phyloP scores from a whole-genome alignment of 37 sponge, comb jelly and placozoan genomes.

The Haliclona indistincta region DNA sequence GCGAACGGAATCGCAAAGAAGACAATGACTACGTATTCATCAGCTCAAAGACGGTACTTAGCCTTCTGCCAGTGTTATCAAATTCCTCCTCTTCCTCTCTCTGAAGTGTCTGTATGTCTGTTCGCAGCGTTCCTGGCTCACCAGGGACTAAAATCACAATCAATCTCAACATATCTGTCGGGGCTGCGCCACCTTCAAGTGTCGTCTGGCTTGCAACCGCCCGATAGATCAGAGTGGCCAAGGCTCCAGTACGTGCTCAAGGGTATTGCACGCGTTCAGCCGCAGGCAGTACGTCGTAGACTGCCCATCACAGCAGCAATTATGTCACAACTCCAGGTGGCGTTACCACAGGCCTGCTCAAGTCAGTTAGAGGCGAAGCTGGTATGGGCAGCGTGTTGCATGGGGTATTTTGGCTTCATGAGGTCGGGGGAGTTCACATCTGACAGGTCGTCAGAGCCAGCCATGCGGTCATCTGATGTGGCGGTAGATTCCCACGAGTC shows the following conservation, averaged over 20 bases:
- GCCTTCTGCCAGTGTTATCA: conserved; percentile 13
- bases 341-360: not conserved
- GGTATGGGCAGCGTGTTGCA: conserved; percentile 41
- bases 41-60: conserved; percentile 17
- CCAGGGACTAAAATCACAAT: no score
- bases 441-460: conserved; percentile 12
- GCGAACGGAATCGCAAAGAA: conserved; percentile 10
- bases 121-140: no score
- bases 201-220: not conserved
- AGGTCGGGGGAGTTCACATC: no score
- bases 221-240: no score
- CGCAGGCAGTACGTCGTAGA: not conserved
- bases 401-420: conserved; percentile 36
- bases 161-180: conserved; percentile 21
- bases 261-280: no score
- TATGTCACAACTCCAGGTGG: not conserved
- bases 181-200: conserved; percentile 31
- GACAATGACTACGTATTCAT: conserved; percentile 9
- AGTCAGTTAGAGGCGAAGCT: conserved; percentile 3
- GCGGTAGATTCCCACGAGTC: conserved; percentile 12
- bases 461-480: no score
- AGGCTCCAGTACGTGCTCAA: conserved; percentile 23
- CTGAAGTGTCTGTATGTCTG: conserved; percentile 13
- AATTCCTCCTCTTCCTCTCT: conserved; percentile 14
- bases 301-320: conserved; percentile 25